Evolutionary conservation across 1,140 invertebrate species (phyloP).

Genomic region (Drosophila sucinea): DNA sequence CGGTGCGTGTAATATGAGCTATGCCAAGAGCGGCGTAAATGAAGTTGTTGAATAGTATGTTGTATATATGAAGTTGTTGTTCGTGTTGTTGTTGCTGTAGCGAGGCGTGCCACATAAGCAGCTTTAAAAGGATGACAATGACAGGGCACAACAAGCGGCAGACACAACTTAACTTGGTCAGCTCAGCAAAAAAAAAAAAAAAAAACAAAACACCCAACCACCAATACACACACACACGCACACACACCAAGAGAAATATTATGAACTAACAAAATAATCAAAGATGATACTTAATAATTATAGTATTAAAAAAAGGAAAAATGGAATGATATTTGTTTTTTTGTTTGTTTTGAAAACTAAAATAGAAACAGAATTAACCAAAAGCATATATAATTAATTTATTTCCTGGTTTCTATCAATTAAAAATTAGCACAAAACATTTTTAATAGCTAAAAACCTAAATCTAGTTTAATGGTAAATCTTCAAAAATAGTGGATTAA

Average conservation of each 20-base stretch:
- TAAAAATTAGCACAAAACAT: too few relatives aligned
- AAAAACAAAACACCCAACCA: neutral
- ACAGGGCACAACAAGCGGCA: slow-evolving; percentile 49
- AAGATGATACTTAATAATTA: neutral
- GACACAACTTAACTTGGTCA: slow-evolving; percentile 17
- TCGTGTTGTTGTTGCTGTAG: slow-evolving; percentile 41
- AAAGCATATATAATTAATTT: too few relatives aligned
- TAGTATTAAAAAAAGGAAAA: neutral
- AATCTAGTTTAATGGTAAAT: too few relatives aligned
- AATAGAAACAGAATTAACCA: too few relatives aligned
- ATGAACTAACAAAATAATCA: too few relatives aligned
- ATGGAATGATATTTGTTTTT: too few relatives aligned
- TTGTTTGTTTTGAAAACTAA: too few relatives aligned
- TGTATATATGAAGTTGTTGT: slow-evolving; percentile 34
- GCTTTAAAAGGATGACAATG: slow-evolving; percentile 70
- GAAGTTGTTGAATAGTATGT: slow-evolving; percentile 57
- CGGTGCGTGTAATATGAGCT: slow-evolving; percentile 75
- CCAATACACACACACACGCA: neutral
- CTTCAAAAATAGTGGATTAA: too few relatives aligned
- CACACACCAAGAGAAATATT: neutral
- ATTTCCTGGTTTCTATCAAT: too few relatives aligned
- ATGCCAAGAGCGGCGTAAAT: slow-evolving; percentile 59
- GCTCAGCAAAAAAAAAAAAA: slow-evolving; percentile 30
- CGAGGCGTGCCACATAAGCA: slow-evolving; percentile 64
- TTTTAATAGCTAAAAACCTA: too few relatives aligned